Evolutionary conservation across 2,113 vertebrate species (phyloP), one percentile per base, ranked within the genome.

Genomic region (Campylomormyrus numenius): DNA sequence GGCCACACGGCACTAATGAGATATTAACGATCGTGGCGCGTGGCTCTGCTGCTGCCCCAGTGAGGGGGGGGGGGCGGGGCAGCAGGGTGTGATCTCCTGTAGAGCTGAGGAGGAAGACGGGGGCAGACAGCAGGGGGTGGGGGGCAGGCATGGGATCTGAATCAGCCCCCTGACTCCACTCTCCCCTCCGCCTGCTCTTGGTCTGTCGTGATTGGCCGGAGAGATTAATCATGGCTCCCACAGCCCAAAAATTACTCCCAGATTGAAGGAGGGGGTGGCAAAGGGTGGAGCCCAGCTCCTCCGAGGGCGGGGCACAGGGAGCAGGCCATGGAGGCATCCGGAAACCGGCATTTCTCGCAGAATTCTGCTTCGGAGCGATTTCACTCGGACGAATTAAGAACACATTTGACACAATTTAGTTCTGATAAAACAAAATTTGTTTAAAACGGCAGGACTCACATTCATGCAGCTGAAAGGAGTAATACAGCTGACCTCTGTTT

Each of bases 51-150:
- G 58, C 42, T 87, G 49, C 50, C 85, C 6, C 4, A 39, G 27
- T 53, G n/a, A 39, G 17, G 84, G 46, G 48, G 48, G 27, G 2
- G 48, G n/a, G n/a, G n/a, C n/a, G n/a, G n/a, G n/a, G n/a, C n/a
- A n/a, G n/a, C 3, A 31, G 31, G 35, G 91, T 88, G 86, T 87
- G 46, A n/a, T 62, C 58, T 62, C 58, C 8, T 10, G 24, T 62
- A 62, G 31, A 53, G 21, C 42, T 31, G 92, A 90, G 88, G 96
- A 96, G 96, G 95, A 58, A 19, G 86, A 21, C 11, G 0, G 35
- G 74, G 42, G n/a, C 46, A 56, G 39, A 62, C 84, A 5, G 50
- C 17, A 42, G 62, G 31, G 48, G 52, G 35, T 19, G 46, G 83
- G 45, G 21, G 46, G 84, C 48, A 31, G 15, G 35, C 15, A 39